Percentiles rank a stretch among this genome's conserved stretches.
Evolutionary conservation across 2,113 vertebrate species (phyloP).

Genomic region (Spilogale gracilis): DNA sequence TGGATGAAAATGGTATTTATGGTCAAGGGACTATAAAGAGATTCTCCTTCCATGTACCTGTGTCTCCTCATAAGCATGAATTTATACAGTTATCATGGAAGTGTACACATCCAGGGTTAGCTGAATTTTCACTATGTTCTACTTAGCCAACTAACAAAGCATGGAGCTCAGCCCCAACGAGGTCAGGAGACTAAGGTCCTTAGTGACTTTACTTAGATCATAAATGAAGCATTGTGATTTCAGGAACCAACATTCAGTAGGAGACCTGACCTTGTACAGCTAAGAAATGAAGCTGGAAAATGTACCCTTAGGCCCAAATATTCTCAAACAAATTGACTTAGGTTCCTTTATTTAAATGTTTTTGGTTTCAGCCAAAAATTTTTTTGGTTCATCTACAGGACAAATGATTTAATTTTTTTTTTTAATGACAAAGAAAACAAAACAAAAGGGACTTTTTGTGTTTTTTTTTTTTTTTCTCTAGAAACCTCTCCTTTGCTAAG

Average conservation of each 20-base stretch:
- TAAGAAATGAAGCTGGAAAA: slow-evolving; percentile 32
- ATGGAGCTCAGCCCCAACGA: slow-evolving; percentile 37
- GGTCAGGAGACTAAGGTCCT: slow-evolving; percentile 71
- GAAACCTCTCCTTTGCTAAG: background rate
- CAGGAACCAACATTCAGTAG: slow-evolving; percentile 54
- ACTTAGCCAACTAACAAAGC: slow-evolving; percentile 65
- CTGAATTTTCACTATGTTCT: slow-evolving; percentile 46
- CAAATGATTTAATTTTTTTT: background rate
- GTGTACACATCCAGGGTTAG: background rate
- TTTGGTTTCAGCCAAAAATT: background rate
- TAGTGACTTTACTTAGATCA: slow-evolving; percentile 68
- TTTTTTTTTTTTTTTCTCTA: slow-evolving; percentile 58
- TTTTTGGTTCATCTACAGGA: slow-evolving; percentile 2
- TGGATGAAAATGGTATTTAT: background rate
- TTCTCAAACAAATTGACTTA: background rate
- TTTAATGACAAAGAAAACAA: background rate
- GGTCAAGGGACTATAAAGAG: background rate
- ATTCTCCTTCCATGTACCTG: background rate
- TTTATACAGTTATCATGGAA: background rate
- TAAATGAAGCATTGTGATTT: slow-evolving; percentile 74
- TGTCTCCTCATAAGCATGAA: background rate
- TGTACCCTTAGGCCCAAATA: background rate
- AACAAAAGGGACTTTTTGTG: background rate
- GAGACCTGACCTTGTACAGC: slow-evolving; percentile 47
- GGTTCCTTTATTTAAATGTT: slow-evolving; percentile 3